Evolutionary conservation across 2,797 vertebrate species (phyloP).

Genomic region (Lepus townsendii): DNA sequence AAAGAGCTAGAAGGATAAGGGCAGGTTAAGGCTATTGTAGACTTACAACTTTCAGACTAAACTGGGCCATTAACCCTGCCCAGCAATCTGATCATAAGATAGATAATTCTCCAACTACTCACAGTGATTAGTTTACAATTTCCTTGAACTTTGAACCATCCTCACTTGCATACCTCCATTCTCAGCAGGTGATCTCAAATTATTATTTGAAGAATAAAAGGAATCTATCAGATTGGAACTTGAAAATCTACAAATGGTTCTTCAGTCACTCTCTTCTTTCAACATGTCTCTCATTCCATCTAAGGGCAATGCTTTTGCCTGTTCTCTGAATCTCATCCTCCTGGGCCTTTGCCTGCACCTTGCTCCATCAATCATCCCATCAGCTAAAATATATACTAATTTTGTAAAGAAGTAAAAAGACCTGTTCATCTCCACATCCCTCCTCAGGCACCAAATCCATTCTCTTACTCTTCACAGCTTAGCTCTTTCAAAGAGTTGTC

Average conservation of each 20-base stretch:
- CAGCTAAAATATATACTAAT: conserved; percentile 11
- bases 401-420: background rate
- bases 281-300: background rate
- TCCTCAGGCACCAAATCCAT: conserved; percentile 16
- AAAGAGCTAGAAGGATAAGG: background rate
- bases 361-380: background rate
- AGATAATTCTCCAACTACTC: background rate
- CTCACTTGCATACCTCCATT: background rate
- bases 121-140: background rate
- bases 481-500: background rate
- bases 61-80: background rate
- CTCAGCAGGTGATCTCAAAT: background rate
- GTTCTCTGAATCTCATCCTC: background rate
- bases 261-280: background rate
- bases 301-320: background rate
- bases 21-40: background rate
- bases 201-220: conserved; percentile 31
- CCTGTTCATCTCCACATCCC: background rate
- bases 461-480: background rate
- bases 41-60: background rate
- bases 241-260: background rate
- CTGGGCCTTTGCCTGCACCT: conserved; percentile 4
- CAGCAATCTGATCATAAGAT: background rate
- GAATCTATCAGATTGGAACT: background rate
- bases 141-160: background rate